These are phyloP conservation scores for Tipula unca DNA, from an alignment of 2,888 invertebrate genomes.

Conservation along the genomic window DNA sequence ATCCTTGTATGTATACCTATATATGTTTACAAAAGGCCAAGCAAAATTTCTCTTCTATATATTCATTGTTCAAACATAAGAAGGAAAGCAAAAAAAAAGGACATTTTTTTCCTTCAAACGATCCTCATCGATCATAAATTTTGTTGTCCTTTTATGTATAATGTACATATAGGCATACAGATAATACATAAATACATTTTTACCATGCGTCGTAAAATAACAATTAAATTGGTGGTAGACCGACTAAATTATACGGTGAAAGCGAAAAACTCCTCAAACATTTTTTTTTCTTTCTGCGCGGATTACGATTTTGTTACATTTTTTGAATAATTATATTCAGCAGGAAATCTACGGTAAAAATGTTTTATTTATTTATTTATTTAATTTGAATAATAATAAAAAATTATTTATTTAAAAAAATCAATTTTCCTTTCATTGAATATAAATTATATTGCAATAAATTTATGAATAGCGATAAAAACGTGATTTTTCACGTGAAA, in stretches of 20 bases:
- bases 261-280: background rate
- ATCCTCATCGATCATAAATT: background rate
- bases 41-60: background rate
- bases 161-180: background rate
- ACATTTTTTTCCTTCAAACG: background rate
- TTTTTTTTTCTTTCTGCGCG: too few relatives aligned
- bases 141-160: background rate
- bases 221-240: background rate
- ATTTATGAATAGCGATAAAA: background rate
- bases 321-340: background rate
- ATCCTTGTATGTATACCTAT: background rate
- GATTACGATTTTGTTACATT: background rate
- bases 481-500: background rate
- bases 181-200: background rate
- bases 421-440: background rate
- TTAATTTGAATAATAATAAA: background rate
- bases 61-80: background rate
- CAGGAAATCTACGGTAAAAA: background rate
- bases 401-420: background rate
- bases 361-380: background rate
- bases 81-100: background rate
- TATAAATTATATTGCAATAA: background rate
- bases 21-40: background rate
- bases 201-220: background rate
- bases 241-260: background rate